A percentile compares a stretch with the other conserved stretches of the same genome.
Conservation (phyloP, 2,797 vertebrate genomes). For the Mastacembelus armatus region DNA sequence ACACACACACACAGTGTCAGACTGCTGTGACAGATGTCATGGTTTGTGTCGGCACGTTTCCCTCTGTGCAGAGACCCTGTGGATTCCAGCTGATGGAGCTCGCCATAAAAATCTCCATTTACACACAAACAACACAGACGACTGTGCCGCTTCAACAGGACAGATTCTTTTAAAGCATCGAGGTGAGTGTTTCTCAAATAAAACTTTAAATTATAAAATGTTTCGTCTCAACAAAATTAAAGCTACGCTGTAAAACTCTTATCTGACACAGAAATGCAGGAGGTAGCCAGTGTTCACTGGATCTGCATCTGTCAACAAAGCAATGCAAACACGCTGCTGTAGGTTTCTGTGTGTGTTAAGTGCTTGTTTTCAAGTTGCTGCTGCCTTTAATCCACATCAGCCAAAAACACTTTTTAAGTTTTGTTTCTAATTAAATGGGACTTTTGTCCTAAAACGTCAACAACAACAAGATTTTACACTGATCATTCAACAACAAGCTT, state of each 20-base stretch:
- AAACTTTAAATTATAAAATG: too few species aligned
- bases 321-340: conserved; percentile 13
- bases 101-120: conserved; percentile 1
- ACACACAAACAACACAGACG: background rate
- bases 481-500: too few species aligned
- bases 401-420: background rate
- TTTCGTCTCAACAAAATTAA: too few species aligned
- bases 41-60: too few species aligned
- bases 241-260: conserved; percentile 12
- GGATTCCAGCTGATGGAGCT: conserved; percentile 26
- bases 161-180: too few species aligned
- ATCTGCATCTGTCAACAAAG: conserved; percentile 42
- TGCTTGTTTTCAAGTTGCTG: background rate
- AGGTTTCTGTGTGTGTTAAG: background rate
- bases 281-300: conserved; percentile 4
- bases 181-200: too few species aligned
- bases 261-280: conserved; percentile 40
- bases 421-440: background rate
- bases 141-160: background rate
- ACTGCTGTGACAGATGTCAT: background rate
- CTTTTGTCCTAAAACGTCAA: background rate
- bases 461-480: too few species aligned
- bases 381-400: background rate
- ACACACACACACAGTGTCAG: conserved; percentile 7
- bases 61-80: too few species aligned